These are phyloP conservation scores for Ptilorrhoa leucosticta DNA, from an alignment of 2,113 vertebrate genomes.

Conservation along the genomic window DNA sequence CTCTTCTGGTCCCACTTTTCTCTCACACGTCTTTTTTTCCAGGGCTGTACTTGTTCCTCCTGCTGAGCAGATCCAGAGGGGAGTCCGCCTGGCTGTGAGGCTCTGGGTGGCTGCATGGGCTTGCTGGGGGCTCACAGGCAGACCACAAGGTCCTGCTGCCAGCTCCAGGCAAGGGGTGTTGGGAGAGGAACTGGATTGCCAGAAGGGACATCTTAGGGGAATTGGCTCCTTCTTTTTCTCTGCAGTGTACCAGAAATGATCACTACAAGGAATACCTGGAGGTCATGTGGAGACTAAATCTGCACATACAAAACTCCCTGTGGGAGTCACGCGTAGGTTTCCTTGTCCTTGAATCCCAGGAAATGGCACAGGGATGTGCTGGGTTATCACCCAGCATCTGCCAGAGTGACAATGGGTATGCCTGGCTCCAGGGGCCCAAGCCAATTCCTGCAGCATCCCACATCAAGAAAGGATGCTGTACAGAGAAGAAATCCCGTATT, in stretches of 20 bases:
- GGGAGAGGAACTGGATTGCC: background rate
- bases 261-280: background rate
- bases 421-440: background rate
- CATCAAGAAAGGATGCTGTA: background rate
- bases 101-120: background rate
- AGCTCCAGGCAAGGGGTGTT: background rate
- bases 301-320: accelerated
- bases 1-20: background rate
- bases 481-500: background rate
- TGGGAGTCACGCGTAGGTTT: background rate
- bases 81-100: background rate
- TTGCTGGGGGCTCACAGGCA: background rate
- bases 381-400: background rate
- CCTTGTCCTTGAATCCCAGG: background rate
- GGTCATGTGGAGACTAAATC: background rate
- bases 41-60: background rate
- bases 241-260: background rate
- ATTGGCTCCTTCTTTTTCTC: background rate
- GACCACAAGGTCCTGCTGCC: background rate
- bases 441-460: background rate
- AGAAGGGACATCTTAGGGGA: background rate
- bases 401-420: accelerated
- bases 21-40: accelerated
- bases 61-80: background rate
- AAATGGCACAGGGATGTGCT: background rate